Base-by-base conservation (phyloP, 2,797 vertebrate genomes). In the Acomys russatus region DNA sequence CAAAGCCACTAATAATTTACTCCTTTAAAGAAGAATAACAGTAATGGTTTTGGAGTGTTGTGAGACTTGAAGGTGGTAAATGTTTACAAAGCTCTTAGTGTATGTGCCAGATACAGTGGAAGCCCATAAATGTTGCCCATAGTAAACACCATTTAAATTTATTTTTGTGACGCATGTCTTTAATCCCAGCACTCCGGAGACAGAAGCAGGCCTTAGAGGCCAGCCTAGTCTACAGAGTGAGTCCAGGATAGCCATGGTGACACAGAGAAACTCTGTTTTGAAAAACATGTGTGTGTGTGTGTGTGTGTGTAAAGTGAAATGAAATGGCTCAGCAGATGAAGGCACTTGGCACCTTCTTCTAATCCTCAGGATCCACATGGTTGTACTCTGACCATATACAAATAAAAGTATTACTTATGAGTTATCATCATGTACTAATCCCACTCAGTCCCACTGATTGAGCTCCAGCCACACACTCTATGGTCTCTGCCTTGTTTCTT, bases 401-500 rank as follows among this genome's bases (percentile, higher is more conserved):
- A 12, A 68, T 33, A 70, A 86, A 33, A 51, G 44, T 15, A n/a
- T 70, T 28, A 38, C 23, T 33, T 82, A 80, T 88, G 51, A 20
- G 11, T 83, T 12, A 12, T 20, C 7, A 8, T 77, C 70, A n/a
- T 73, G 8, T 84, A 30, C 70, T 74, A 73, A 35, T 88, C 87
- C 12, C 18, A 30, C n/a, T 63, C 91, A 33, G 6, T 74, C 44
- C 38, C 25, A 77, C 12, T 76, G 83, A 89, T 86, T 63, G 15
- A 86, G 82, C 44, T 92, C 1, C 2, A 73, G 51, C 49, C 73
- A 88, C 59, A 92, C 3, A n/a, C 35, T 30, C 12, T 25, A 0
- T 85, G 20, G 59, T 94, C 88, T 90, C 33, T 94, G 23, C 30
- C 6, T 83, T 93, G 56, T 85, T 92, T 30, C 80, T 96, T 18